Evolutionary conservation across 1,140 invertebrate species (phyloP).

Genomic region (Lamellibrachia luymesi): DNA sequence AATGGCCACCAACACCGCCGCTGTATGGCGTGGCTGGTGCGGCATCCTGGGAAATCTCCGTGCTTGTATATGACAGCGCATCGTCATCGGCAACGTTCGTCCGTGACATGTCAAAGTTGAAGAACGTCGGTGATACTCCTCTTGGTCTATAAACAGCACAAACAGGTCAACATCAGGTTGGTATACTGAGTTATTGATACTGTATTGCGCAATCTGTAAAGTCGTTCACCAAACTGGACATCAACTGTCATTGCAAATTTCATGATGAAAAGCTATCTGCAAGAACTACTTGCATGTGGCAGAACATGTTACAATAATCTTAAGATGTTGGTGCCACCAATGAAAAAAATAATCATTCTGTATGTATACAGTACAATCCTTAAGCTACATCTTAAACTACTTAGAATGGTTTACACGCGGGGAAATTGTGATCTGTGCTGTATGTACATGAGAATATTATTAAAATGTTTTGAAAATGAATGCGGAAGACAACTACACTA

Average conservation of each 20-base stretch:
- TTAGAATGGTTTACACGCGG: neutral
- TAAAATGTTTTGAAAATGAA: too few species aligned
- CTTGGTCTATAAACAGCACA: neutral
- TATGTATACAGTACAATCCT: too few species aligned
- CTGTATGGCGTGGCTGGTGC: conserved; percentile 7
- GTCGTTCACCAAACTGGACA: too few species aligned
- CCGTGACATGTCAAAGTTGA: neutral
- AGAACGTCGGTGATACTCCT: neutral
- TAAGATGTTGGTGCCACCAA: too few species aligned
- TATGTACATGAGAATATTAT: too few species aligned
- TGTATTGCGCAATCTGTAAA: neutral
- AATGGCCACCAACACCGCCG: neutral
- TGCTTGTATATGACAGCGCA: conserved; percentile 47
- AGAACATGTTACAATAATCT: too few species aligned
- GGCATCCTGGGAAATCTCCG: conserved; percentile 32
- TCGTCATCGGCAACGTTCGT: conserved; percentile 41
- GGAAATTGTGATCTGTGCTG: too few species aligned
- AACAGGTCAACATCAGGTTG: neutral
- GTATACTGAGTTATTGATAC: neutral
- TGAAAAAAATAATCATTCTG: too few species aligned
- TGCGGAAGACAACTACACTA: too few species aligned
- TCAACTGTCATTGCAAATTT: too few species aligned
- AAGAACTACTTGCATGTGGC: too few species aligned
- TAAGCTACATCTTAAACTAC: neutral
- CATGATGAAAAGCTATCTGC: too few species aligned